Base-by-base conservation (phyloP, 2,888 invertebrate species). In the Clitarchus hookeri region DNA sequence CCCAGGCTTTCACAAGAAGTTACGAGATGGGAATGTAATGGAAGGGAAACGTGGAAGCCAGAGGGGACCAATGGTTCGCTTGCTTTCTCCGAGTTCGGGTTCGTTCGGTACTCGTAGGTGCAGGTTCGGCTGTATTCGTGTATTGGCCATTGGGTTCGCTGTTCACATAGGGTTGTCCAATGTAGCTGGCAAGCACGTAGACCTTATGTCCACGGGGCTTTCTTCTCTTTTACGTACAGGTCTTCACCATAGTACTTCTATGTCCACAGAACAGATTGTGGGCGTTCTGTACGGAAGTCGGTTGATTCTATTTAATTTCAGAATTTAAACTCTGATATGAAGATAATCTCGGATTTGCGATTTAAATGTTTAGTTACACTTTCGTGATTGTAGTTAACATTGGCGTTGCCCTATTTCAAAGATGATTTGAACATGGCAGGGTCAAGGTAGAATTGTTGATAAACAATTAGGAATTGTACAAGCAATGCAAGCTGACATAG, bases 121-220 rank as follows among this genome's bases (percentile, higher is more conserved):
- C 82, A 36, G 82, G 82, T 82, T 82, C 82, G 82, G 82, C 82
- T 82, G 44, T 44, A 44, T 19, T 82, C 82, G 82, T 82, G 44
- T 26, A 82, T 82, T 82, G 82, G 82, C 13, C 82, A 36, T 23
- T 65, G 65, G 65, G 65, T 23, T 65, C 65, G 65, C 65, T 65
- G 65, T 65, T 65, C 65, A 11, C 65, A 65, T 65, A 11, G 65
- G 65, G 65, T 65, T 65, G n/a, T 65, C 65, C 12, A 65, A 19
- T 3, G 65, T 65, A 19, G 65, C 65, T 65, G 65, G 16, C 16
- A 65, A 65, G 65, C 16, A 65, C 19, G 65, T 65, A 23, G 65
- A 6, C 65, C 65, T 65, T 65, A n/a, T 65, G 65, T 65, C 48
- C 65, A 65, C 65, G 8, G 65, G 65, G 8, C 65, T 65, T 65